Evolutionary conservation across 2,797 vertebrate species (phyloP).

Genomic region (Gephyroberyx darwinii): DNA sequence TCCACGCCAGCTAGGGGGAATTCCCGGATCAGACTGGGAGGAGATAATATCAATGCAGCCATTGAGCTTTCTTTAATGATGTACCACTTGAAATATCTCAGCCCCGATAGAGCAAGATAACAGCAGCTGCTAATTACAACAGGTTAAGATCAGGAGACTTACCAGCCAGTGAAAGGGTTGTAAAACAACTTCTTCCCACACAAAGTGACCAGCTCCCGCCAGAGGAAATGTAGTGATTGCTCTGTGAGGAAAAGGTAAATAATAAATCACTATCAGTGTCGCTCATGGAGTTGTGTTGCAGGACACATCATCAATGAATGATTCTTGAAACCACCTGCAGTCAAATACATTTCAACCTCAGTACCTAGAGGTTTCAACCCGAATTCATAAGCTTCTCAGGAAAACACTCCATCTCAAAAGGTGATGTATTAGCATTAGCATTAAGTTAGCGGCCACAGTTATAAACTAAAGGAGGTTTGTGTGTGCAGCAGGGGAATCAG

Average conservation of each 20-base stretch:
- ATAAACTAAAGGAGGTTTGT: neutral
- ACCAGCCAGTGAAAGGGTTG: conserved; percentile 97
- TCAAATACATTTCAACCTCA: too few relatives aligned
- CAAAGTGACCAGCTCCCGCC: conserved; percentile 89
- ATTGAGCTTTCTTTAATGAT: too few relatives aligned
- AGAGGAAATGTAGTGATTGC: conserved; percentile 90
- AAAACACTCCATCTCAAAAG: too few relatives aligned
- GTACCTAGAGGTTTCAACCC: too few relatives aligned
- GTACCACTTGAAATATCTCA: too few relatives aligned
- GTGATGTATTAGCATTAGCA: neutral
- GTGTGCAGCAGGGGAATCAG: neutral
- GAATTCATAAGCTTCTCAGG: too few relatives aligned
- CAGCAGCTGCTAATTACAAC: neutral
- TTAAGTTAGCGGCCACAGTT: neutral
- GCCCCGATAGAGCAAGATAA: too few relatives aligned
- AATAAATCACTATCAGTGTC: neutral
- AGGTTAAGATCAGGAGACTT: conserved; percentile 33
- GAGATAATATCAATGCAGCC: too few relatives aligned
- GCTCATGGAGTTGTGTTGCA: neutral
- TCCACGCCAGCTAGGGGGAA: conserved; percentile 88
- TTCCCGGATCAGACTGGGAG: conserved; percentile 88
- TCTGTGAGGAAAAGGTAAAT: conserved; percentile 75
- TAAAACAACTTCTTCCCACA: conserved; percentile 94
- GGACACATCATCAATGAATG: neutral
- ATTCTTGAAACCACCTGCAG: neutral